phyloP scores from a whole-genome alignment of 1,140 invertebrate species.

The Macrosteles quadrilineatus region DNA sequence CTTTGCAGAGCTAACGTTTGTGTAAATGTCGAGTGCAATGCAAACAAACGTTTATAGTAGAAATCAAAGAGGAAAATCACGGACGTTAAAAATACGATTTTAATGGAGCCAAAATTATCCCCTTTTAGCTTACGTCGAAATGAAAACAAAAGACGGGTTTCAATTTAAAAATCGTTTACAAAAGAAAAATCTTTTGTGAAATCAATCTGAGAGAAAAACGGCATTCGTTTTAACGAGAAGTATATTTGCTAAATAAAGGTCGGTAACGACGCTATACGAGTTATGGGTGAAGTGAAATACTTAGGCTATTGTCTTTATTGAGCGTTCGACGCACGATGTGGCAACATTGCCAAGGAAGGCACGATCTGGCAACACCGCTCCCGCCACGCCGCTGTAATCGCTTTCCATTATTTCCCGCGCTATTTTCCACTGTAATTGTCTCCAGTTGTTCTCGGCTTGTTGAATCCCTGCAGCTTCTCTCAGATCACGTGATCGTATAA shows the following conservation, averaged over 20 bases:
- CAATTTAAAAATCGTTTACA: no score
- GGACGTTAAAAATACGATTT: no score
- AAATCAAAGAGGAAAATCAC: no score
- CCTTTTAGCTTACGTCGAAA: no score
- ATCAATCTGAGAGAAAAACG: background rate
- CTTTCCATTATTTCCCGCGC: conserved; percentile 25
- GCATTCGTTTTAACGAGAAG: background rate
- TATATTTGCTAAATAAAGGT: conserved; percentile 4
- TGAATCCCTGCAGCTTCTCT: background rate
- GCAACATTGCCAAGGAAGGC: conserved; percentile 16
- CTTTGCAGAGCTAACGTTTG: no score
- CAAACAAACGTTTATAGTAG: no score
- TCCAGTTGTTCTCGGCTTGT: conserved; percentile 6
- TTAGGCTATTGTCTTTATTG: conserved; percentile 27
- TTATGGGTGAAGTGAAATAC: conserved; percentile 23
- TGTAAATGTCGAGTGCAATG: no score
- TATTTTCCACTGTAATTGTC: conserved; percentile 20
- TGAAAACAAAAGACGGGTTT: no score
- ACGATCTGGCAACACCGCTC: conserved; percentile 6
- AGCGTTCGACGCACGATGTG: conserved; percentile 11
- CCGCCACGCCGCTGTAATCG: conserved; percentile 16
- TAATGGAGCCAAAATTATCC: no score
- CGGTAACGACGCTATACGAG: background rate
- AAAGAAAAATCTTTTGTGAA: no score
- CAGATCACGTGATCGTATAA: no score